A percentile compares a stretch with the other conserved stretches of the same genome.
Conservation (phyloP, 2,113 vertebrate genomes). For the Baryphthengus martii region DNA sequence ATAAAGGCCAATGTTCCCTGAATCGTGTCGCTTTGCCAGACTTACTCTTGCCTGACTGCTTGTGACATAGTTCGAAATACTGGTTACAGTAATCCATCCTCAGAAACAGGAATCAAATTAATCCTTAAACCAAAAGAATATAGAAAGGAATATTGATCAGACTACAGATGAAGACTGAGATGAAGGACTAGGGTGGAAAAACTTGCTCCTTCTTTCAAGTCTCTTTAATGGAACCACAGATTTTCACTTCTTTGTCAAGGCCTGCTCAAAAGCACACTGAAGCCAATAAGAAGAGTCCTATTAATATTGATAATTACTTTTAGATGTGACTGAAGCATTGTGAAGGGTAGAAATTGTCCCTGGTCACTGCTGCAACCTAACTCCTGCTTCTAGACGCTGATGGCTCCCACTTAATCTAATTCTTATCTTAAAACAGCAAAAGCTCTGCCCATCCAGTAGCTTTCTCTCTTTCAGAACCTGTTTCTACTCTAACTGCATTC, state of each 20-base stretch:
- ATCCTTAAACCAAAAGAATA: neutral
- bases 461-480: neutral
- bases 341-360: neutral
- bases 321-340: neutral
- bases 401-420: neutral
- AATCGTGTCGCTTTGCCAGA: accelerated
- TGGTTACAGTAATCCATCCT: neutral
- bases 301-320: neutral
- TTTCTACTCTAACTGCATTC: neutral
- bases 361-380: neutral
- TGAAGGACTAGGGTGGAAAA: neutral
- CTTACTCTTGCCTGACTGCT: neutral
- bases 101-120: neutral
- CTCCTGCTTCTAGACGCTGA: neutral
- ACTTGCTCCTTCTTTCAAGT: neutral
- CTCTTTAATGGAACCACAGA: neutral
- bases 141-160: neutral
- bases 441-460: neutral
- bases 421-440: slow-evolving; percentile 29
- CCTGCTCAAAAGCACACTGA: neutral
- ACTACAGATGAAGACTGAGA: neutral
- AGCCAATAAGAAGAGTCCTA: neutral
- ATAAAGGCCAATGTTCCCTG: neutral
- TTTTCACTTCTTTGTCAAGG: neutral
- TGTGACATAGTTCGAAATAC: accelerated